Evolutionary conservation across 1,140 invertebrate species (phyloP).

Genomic region (Idris sp.): DNA sequence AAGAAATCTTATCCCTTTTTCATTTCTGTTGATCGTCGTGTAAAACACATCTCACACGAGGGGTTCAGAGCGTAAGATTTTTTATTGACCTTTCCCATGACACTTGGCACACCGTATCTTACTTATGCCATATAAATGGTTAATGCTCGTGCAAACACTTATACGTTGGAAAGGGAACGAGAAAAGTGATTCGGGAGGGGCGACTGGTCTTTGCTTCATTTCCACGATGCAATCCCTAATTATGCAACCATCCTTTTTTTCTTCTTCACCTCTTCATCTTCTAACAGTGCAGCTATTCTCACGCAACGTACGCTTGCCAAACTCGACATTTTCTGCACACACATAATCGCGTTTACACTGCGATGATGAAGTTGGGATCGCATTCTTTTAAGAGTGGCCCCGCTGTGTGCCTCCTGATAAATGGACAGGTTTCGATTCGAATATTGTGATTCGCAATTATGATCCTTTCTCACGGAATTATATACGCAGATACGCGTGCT

Average conservation of each 20-base stretch:
- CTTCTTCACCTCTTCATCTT: conserved; percentile 26
- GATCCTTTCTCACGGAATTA: too few species aligned
- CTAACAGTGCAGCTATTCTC: too few species aligned
- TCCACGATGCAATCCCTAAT: conserved; percentile 42
- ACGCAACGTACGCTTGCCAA: too few species aligned
- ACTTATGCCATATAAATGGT: conserved; percentile 42
- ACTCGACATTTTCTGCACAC: too few species aligned
- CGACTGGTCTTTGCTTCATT: conserved; percentile 27
- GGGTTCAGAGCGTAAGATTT: conserved; percentile 36
- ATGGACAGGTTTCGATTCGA: too few species aligned
- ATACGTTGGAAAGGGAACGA: conserved; percentile 35
- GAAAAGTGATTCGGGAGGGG: conserved; percentile 18
- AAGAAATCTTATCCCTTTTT: conserved; percentile 17
- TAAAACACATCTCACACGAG: conserved; percentile 40
- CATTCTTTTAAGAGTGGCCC: too few species aligned
- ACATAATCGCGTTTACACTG: too few species aligned
- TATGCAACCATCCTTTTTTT: conserved; percentile 42
- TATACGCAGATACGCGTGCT: too few species aligned
- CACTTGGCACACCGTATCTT: conserved; percentile 40
- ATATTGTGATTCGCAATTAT: too few species aligned
- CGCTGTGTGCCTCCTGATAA: too few species aligned
- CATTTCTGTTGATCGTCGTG: conserved; percentile 18
- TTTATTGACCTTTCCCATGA: conserved; percentile 61
- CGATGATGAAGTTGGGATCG: too few species aligned
- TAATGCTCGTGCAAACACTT: conserved; percentile 37